Base-by-base conservation (phyloP, 2,797 vertebrate species). In the Loris lydekkerianus region DNA sequence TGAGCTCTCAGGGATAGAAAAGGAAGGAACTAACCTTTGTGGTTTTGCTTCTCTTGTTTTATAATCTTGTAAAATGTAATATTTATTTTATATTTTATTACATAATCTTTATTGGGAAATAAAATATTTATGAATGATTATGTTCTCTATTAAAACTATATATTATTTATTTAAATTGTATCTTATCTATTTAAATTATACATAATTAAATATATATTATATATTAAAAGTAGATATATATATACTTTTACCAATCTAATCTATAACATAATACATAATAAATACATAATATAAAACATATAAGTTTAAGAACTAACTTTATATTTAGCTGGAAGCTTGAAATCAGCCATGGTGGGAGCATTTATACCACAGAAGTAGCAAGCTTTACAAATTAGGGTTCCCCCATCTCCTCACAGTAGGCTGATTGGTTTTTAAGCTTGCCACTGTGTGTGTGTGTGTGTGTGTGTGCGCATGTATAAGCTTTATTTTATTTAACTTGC, bases 61-160 rank as follows among this genome's bases (percentile, higher is more conserved):
- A 85, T n/a, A 53, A 78, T 46, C 85, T 80, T 75, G 90, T 65
- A 89, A 96, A 86, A 83, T 69, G 73, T 29, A 86, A 75, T 88
- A 77, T 87, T 91, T 89, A 58, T 89, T 97, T 91, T 89, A 20
- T 89, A 60, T 89, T 86, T 95, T 91, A 96, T 96, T 73, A 78
- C 65, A 86, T 94, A 85, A 94, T 96, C 84, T 94, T 93, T 89
- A 92, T 75, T 77, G 87, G 63, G 81, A 93, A 69, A 82, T 94
- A 83, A 92, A 96, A 93, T 89, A 96, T 96, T 94, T 60, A 96
- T 96, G 80, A 95, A 69, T 94, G 85, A 87, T 87, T 83, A 84
- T 82, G 63, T 91, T 93, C 82, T 83, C 94, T 96, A 91, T 93
- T 85, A 97, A 96, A 96, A 83, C 29, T n/a, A 70, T 94, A 60